Evolutionary conservation across 1,140 invertebrate species (phyloP).

Genomic region (Neuroterus valhalla): DNA sequence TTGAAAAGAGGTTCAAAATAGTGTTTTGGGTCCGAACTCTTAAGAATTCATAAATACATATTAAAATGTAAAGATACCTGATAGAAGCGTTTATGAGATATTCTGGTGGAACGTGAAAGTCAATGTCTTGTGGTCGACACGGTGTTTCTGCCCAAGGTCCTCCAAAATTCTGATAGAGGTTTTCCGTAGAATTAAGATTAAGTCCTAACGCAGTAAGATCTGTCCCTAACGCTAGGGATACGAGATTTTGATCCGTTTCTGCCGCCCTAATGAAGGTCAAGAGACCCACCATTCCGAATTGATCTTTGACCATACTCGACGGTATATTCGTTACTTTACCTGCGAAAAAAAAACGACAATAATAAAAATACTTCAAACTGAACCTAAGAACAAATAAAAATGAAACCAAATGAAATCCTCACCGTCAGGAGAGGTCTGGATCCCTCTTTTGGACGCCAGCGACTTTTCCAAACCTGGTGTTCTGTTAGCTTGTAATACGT

Average conservation of each 20-base stretch:
- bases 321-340: conserved; percentile 98
- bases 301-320: conserved; percentile 97
- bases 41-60: no score
- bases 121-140: conserved; percentile 98
- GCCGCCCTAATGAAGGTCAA: conserved; percentile 97
- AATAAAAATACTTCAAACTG: neutral
- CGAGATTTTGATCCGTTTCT: conserved; percentile 96
- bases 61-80: conserved; percentile 72
- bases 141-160: conserved; percentile 98
- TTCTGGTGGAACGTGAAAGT: conserved; percentile 98
- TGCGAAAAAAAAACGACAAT: conserved; percentile 64
- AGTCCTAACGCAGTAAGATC: conserved; percentile 97
- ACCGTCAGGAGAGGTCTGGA: conserved; percentile 96
- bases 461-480: conserved; percentile 73
- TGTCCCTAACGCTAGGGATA: conserved; percentile 95
- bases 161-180: conserved; percentile 97
- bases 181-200: conserved; percentile 98
- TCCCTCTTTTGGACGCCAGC: conserved; percentile 83
- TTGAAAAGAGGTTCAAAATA: no score
- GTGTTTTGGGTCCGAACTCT: no score
- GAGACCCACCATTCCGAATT: conserved; percentile 99
- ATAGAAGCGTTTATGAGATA: conserved; percentile 96
- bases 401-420: conserved; percentile 31
- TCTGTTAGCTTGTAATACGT: conserved; percentile 71
- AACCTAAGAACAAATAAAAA: neutral